Base-by-base conservation (phyloP, 2,888 invertebrate species). In the Amiota minor region DNA sequence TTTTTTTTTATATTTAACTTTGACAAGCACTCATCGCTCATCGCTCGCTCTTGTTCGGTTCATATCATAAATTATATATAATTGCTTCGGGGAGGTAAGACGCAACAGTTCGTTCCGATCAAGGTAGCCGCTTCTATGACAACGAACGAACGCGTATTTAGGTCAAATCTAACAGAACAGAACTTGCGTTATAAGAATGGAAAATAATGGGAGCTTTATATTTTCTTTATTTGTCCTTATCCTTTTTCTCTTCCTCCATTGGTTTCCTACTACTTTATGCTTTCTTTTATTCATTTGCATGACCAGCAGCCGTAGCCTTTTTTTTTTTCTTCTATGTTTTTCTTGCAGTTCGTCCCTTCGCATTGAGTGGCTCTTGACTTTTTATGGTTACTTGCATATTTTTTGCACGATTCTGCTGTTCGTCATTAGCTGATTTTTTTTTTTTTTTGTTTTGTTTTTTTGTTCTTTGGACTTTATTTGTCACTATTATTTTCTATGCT, bases 61-160 rank as follows among this genome's bases (percentile, higher is more conserved):
- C 67, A 53, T 46, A 50, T 68, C 45, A 68, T 68, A 68, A 68
- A 68, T 68, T 68, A 68, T 65, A 65, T 49, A 49, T 35, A 53
- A 16, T 6, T 65, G 65, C 65, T 18, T 49, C 35, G 35, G 35
- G 6, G 23, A 62, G 62, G 45, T 16, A 62, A 65, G 47, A 65
- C 47, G 18, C 11, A 65, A 49, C 49, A 59, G 20, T 65, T 45
- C 14, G 12, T n/a, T 62, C 23, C 14, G 11, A 35, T 23, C 3
- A 9, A 16, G 9, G 65, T 47, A 8, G 35, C 23, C 35, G 20
- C 50, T 53, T 35, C 35, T 35, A 35, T 35, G 35, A 35, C 67
- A 53, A 50, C 16, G n/a, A 10, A 50, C 6, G n/a, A 53, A 50
- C 67, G 67, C 67, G 50, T 68, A 53, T 68, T 68, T 68, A 50